A percentile compares a stretch with the other conserved stretches of the same genome.
These are phyloP conservation scores for Itoplectis maculator DNA, from an alignment of 2,888 invertebrate species.

Conservation along the genomic window DNA sequence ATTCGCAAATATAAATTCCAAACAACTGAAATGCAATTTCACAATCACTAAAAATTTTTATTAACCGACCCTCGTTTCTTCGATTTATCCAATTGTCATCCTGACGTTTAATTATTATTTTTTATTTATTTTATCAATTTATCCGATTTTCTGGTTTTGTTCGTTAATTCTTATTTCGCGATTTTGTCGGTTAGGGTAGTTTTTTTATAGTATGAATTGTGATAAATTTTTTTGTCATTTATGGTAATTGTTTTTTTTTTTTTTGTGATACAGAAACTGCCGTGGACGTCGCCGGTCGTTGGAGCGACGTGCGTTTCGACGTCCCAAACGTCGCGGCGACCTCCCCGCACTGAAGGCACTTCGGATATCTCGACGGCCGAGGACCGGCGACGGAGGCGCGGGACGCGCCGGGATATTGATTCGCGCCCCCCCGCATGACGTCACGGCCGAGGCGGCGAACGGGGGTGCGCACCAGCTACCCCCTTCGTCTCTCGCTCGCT, in stretches of 20 bases:
- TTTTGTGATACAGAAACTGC: slow-evolving; percentile 10
- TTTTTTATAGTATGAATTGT: neutral
- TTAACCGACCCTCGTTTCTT: neutral
- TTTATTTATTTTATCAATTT: slow-evolving; percentile 2
- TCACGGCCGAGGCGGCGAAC: slow-evolving; percentile 54
- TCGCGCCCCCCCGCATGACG: slow-evolving; percentile 65
- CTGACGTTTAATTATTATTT: no score
- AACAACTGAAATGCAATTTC: neutral
- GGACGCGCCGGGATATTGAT: slow-evolving; percentile 73
- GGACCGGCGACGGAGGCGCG: slow-evolving; percentile 76
- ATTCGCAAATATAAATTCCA: neutral
- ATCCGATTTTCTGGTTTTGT: slow-evolving; percentile 8
- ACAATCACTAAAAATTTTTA: neutral
- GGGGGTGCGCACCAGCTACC: slow-evolving; percentile 57
- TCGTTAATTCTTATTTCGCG: neutral
- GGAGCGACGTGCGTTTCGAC: slow-evolving; percentile 77
- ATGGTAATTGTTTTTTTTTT: neutral
- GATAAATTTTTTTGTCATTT: neutral
- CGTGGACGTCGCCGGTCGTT: slow-evolving; percentile 75
- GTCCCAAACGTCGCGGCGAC: slow-evolving; percentile 82
- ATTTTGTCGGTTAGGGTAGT: neutral
- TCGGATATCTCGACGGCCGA: slow-evolving; percentile 73
- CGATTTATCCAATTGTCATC: neutral
- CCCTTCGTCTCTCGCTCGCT: slow-evolving; percentile 55
- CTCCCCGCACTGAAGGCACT: slow-evolving; percentile 82